Percentiles rank a stretch among this genome's conserved stretches.
Conservation (phyloP, 1,140 invertebrate genomes). For the Megalopta genalis region DNA sequence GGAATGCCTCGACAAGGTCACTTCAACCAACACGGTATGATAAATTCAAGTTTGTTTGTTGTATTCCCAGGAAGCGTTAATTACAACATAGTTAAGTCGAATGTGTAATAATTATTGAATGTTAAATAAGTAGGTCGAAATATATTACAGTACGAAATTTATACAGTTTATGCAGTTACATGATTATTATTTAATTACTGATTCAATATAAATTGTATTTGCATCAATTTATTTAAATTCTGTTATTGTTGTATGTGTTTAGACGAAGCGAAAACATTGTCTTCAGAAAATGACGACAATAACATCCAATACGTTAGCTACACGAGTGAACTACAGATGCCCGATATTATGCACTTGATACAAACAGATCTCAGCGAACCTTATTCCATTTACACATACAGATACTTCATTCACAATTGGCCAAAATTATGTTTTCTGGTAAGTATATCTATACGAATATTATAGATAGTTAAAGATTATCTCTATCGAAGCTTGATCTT, state of each 20-base stretch:
- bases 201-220: background rate
- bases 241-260: constrained; percentile 29
- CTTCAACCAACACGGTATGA: constrained; percentile 73
- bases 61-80: background rate
- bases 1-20: constrained; percentile 71
- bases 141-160: background rate
- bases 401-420: constrained; percentile 99
- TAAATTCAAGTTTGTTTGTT: constrained; percentile 25
- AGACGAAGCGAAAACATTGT: constrained; percentile 68
- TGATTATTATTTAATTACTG: background rate
- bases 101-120: background rate
- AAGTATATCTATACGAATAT: constrained; percentile 74
- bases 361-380: constrained; percentile 99
- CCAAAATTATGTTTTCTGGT: constrained; percentile 98
- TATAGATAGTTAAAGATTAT: background rate
- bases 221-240: background rate
- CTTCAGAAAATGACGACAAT: constrained; percentile 67
- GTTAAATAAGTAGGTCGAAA: background rate
- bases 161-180: background rate
- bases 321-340: constrained; percentile 96
- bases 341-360: constrained; percentile 98
- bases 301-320: constrained; percentile 84
- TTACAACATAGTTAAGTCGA: background rate
- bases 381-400: constrained; percentile 99
- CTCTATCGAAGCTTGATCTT: background rate